A percentile compares a stretch with the other conserved stretches of the same genome.
Conservation (phyloP, 1,140 invertebrate species). For the Ostrea edulis region DNA sequence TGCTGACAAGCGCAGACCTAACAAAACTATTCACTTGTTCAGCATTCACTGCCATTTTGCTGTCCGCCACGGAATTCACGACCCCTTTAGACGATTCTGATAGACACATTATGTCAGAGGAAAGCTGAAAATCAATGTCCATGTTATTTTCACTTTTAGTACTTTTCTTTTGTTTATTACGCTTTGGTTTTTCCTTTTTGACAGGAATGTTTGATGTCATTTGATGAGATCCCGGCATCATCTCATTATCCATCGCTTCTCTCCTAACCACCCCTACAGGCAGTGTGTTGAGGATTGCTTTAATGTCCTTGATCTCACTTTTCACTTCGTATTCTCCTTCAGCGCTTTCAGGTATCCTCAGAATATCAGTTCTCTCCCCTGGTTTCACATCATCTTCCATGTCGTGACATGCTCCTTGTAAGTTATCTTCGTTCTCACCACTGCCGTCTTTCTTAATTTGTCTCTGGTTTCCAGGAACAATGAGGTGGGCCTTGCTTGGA, state of each 20-base stretch:
- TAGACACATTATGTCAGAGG: not conserved
- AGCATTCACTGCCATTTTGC: not conserved
- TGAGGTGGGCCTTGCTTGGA: constrained; percentile 59
- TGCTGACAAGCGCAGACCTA: not conserved
- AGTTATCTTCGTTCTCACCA: not conserved
- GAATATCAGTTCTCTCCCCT: not conserved
- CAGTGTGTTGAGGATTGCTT: not conserved
- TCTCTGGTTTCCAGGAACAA: constrained; percentile 25
- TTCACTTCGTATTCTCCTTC: not conserved
- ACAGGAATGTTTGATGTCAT: not conserved
- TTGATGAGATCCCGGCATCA: not conserved
- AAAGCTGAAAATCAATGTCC: not conserved
- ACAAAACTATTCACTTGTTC: not conserved
- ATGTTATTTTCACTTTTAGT: not conserved
- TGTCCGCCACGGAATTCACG: not conserved
- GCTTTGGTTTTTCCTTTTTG: constrained; percentile 22
- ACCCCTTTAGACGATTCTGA: not conserved
- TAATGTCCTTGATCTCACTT: not conserved
- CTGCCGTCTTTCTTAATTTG: not conserved
- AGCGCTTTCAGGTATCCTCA: not conserved
- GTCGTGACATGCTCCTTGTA: not conserved
- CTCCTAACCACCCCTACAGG: not conserved
- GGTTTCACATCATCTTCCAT: not conserved
- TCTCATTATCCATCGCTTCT: not conserved
- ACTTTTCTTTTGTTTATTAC: constrained; percentile 6